These are phyloP conservation scores for Porphyrio hochstetteri DNA, from an alignment of 2,113 vertebrate species.

Conservation along the genomic window DNA sequence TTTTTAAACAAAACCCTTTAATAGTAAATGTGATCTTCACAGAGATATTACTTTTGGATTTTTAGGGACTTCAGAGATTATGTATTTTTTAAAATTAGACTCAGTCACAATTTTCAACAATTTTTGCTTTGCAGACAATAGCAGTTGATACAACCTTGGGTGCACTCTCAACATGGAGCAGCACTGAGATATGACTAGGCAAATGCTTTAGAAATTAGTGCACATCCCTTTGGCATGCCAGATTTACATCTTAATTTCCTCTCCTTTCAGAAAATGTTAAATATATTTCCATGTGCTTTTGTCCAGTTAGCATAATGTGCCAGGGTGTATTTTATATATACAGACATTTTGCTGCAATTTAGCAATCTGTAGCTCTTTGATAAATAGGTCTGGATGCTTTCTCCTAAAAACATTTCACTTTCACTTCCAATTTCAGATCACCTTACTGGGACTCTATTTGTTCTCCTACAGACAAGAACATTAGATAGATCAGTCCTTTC, in stretches of 20 bases:
- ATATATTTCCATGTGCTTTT: neutral
- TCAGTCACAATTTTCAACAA: neutral
- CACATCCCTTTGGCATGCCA: neutral
- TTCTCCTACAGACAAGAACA: neutral
- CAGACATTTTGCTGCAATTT: neutral
- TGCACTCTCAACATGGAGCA: neutral
- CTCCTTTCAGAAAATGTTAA: neutral
- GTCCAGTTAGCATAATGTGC: neutral
- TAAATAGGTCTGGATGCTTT: neutral
- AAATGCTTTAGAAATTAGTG: constrained; percentile 6
- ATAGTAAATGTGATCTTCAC: neutral
- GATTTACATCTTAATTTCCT: constrained; percentile 1
- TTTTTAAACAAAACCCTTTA: neutral
- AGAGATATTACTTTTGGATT: neutral
- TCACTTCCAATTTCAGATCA: constrained; percentile 9
- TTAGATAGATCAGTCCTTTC: neutral
- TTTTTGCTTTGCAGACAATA: neutral
- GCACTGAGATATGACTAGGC: neutral
- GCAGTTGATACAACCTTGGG: neutral
- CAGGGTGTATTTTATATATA: neutral
- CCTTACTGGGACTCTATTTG: neutral
- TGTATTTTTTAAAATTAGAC: neutral
- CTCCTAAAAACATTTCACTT: constrained; percentile 3
- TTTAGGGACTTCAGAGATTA: neutral
- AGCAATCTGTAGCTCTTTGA: neutral